phyloP scores from a whole-genome alignment of 1,140 invertebrate species.

The Trinorchestia longiramus region DNA sequence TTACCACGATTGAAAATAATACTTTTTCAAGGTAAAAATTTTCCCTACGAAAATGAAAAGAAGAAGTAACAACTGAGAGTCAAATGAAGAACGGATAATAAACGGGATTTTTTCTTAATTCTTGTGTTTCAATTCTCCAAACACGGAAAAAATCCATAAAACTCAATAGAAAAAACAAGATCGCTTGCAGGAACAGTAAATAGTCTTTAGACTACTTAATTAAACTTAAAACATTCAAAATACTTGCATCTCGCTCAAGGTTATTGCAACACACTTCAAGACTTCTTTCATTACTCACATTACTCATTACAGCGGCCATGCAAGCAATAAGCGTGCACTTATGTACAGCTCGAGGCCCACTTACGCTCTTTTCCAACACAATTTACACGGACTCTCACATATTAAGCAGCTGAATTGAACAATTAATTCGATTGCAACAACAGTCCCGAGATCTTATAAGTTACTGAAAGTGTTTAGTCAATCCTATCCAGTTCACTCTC shows the following conservation, averaged over 20 bases:
- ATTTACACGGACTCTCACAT: not conserved
- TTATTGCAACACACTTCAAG: not conserved
- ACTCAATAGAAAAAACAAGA: too few relatives aligned
- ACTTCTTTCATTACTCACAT: not conserved
- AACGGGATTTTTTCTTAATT: too few relatives aligned
- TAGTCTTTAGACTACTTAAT: too few relatives aligned
- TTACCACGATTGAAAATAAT: too few relatives aligned
- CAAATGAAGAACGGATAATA: too few relatives aligned
- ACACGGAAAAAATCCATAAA: too few relatives aligned
- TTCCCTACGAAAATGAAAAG: too few relatives aligned
- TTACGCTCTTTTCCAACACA: not conserved
- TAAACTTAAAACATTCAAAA: not conserved
- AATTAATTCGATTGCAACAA: not conserved
- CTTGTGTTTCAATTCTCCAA: too few relatives aligned
- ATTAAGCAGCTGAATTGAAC: not conserved
- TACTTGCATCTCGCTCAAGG: not conserved
- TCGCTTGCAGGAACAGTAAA: too few relatives aligned
- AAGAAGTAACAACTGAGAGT: too few relatives aligned
- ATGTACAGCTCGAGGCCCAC: not conserved
- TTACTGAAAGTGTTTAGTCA: not conserved
- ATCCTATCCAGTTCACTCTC: not conserved
- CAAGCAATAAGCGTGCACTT: not conserved
- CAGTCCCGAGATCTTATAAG: not conserved
- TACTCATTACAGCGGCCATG: not conserved
- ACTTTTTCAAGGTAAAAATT: too few relatives aligned